phyloP scores from a whole-genome alignment of 2,888 invertebrate genomes.

The Apoda limacodes region DNA sequence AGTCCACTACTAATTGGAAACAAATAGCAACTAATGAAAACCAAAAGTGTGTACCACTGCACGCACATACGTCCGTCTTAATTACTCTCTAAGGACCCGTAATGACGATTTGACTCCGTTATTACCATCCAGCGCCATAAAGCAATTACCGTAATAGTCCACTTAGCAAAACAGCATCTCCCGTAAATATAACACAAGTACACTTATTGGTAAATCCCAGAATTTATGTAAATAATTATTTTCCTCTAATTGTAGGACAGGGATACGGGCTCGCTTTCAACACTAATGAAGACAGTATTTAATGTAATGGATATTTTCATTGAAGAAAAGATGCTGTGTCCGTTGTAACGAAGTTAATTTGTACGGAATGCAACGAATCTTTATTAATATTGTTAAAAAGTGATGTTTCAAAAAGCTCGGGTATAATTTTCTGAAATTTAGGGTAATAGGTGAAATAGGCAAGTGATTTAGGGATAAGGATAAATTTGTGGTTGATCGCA shows the following conservation, averaged over 20 bases:
- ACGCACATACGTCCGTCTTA: slow-evolving; percentile 12
- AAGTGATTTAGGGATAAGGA: neutral
- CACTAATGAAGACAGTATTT: slow-evolving; percentile 51
- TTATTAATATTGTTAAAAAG: too few species aligned
- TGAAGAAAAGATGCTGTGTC: slow-evolving; percentile 17
- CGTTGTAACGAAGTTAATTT: slow-evolving; percentile 21
- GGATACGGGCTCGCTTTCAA: slow-evolving; percentile 40
- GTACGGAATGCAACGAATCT: too few species aligned
- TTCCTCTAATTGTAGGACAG: slow-evolving; percentile 52
- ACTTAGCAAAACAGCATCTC: slow-evolving; percentile 45
- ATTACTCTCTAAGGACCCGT: slow-evolving; percentile 26
- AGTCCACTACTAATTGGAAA: too few species aligned
- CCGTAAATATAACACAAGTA: slow-evolving; percentile 42
- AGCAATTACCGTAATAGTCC: slow-evolving; percentile 56
- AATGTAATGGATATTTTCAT: slow-evolving; percentile 62
- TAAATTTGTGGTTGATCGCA: neutral
- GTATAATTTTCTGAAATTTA: too few species aligned
- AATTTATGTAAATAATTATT: slow-evolving; percentile 62
- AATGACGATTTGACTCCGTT: slow-evolving; percentile 40
- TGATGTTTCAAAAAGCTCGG: too few species aligned
- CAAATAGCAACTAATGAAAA: too few species aligned
- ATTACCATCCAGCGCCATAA: slow-evolving; percentile 36
- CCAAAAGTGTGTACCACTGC: slow-evolving; percentile 23
- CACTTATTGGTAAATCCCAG: slow-evolving; percentile 44
- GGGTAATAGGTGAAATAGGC: too few species aligned